Evolutionary conservation across 2,888 invertebrate genomes (phyloP), one percentile per base, ranked within the genome.

Genomic region (Proisotoma minuta): DNA sequence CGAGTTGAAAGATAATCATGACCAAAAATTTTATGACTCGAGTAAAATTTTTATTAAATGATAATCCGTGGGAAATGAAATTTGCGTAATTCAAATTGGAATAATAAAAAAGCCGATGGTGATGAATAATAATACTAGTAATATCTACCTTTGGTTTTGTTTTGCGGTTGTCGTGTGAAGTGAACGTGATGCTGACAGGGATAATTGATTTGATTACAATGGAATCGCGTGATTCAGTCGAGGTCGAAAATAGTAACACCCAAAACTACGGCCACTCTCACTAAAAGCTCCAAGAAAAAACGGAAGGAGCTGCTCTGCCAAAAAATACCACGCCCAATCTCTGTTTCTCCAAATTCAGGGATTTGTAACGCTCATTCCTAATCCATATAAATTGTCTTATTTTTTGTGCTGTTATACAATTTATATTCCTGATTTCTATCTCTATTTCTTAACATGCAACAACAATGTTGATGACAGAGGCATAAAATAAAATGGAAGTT

Each of bases 241-340:
- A 43, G 20, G n/a, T n/a, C n/a, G 5, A 43, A 43, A 43, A 43
- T n/a, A 43, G 43, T 5, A 43, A 43, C 43, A 43, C 43, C 43
- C 15, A 43, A 4, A 43, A 43, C 43, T n/a, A 43, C 8, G n/a
- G 15, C 34, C 15, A 43, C 43, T 43, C 5, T 20, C 43, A 43
- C 43, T n/a, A 43, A 43, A 5, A 43, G 43, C 43, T 43, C 5
- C 34, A 22, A 54, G 39, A 54, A 54, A 23, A 29, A 54, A 54
- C 53, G 53, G 39, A 54, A 54, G 53, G 29, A 39, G 29, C 29
- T 20, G 39, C 22, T 39, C 39, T 29, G 29, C 20, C 39, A 39
- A 54, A 54, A 54, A 54, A 54, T 54, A 54, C 53, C 53, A 54
- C 53, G 53, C 53, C 53, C 53, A 54, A 54, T 4, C 18, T 43